These are phyloP conservation scores for Parapristionchus giblindavisi DNA, from an alignment of 2,888 invertebrate species.

Conservation along the genomic window DNA sequence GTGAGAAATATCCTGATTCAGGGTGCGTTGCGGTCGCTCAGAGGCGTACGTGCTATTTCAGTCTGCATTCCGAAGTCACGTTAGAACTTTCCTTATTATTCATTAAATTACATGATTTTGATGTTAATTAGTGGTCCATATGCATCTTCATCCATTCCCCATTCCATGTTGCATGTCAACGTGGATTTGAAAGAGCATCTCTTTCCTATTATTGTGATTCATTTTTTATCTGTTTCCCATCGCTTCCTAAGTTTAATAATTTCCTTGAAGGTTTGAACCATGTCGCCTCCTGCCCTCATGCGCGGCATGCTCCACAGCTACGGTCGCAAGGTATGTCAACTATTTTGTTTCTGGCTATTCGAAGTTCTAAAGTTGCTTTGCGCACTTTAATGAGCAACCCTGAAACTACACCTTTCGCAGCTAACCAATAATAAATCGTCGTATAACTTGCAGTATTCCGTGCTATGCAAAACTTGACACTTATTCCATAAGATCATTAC, in stretches of 20 bases:
- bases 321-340: constrained; percentile 44
- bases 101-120: not conserved
- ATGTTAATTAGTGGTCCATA: not conserved
- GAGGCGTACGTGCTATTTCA: constrained; percentile 17
- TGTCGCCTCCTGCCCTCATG: constrained; percentile 59
- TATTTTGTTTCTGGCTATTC: not conserved
- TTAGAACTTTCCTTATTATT: not conserved
- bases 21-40: constrained; percentile 2
- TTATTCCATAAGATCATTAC: too few species aligned
- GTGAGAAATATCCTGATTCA: not conserved
- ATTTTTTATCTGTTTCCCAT: not conserved
- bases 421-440: too few species aligned
- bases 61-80: not conserved
- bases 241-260: not conserved
- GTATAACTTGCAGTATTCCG: too few species aligned
- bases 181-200: not conserved
- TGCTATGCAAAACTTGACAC: too few species aligned
- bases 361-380: not conserved
- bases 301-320: constrained; percentile 62
- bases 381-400: too few species aligned
- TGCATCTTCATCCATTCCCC: not conserved
- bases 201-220: not conserved
- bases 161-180: not conserved
- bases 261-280: constrained; percentile 41
- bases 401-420: too few species aligned